Conservation (phyloP, 2,888 invertebrate species). For the Nesidiocoris tenuis region DNA sequence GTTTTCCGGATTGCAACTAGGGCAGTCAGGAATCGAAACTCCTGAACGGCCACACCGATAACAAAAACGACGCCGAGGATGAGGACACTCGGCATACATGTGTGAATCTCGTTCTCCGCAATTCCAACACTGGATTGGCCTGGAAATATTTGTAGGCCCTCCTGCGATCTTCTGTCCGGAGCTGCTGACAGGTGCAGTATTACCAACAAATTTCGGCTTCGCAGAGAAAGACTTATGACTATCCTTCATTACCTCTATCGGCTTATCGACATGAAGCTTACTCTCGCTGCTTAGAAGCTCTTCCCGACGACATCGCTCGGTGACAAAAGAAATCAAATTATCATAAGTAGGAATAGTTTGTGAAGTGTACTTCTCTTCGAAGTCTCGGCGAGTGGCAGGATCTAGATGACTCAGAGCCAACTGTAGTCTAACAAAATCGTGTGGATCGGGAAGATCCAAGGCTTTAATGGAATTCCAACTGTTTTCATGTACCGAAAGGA, state of each 20-base stretch:
- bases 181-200: neutral
- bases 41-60: constrained; percentile 20
- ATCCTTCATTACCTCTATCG: neutral
- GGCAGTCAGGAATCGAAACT: constrained; percentile 13
- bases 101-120: constrained; percentile 17
- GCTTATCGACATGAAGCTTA: neutral
- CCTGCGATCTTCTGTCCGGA: neutral
- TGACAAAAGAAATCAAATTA: constrained; percentile 1
- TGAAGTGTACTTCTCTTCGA: constrained; percentile 10
- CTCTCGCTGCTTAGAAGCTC: constrained; percentile 8
- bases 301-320: constrained; percentile 12
- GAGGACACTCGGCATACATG: constrained; percentile 5
- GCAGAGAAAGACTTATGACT: neutral
- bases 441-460: constrained; percentile 3
- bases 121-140: constrained; percentile 10
- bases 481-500: constrained; percentile 7
- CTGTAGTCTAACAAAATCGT: constrained; percentile 25
- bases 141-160: too few relatives aligned
- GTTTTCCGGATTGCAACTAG: constrained; percentile 16
- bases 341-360: constrained; percentile 6
- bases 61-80: constrained; percentile 22
- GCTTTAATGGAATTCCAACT: constrained; percentile 15
- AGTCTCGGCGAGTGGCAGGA: constrained; percentile 5
- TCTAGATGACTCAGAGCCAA: constrained; percentile 20
- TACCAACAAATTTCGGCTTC: neutral